phyloP scores from a whole-genome alignment of 2,888 invertebrate species.

The Nymphalis polychloros region DNA sequence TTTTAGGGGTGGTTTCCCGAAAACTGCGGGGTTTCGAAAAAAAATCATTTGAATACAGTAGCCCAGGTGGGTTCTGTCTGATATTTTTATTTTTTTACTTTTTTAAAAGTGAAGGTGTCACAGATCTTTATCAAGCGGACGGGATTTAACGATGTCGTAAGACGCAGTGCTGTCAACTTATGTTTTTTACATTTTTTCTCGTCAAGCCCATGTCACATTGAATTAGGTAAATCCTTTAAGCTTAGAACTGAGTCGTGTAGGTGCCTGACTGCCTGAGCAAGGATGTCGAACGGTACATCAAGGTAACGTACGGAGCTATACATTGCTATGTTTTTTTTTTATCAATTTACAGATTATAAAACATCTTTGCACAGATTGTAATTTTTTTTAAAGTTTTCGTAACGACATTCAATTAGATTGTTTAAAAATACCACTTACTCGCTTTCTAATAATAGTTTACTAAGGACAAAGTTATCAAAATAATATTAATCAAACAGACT shows the following conservation, averaged over 20 bases:
- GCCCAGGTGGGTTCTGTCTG: conserved; percentile 57
- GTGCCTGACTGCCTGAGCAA: conserved; percentile 53
- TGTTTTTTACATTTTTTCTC: conserved; percentile 62
- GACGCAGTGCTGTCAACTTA: conserved; percentile 68
- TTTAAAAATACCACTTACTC: too few species aligned
- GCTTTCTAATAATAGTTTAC: neutral
- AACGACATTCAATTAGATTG: too few species aligned
- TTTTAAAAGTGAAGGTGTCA: conserved; percentile 66
- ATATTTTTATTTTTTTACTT: conserved; percentile 50
- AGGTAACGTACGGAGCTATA: conserved; percentile 6
- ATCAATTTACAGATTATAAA: neutral
- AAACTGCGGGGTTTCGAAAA: conserved; percentile 63
- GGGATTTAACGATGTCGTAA: conserved; percentile 77
- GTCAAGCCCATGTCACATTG: conserved; percentile 74
- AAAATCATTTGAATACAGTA: conserved; percentile 78
- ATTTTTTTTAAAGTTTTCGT: too few species aligned
- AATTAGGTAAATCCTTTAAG: conserved; percentile 76
- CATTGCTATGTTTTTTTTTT: neutral
- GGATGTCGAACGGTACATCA: conserved; percentile 28
- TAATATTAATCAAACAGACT: conserved; percentile 27
- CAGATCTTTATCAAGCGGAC: conserved; percentile 76
- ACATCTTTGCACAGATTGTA: too few species aligned
- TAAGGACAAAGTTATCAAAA: conserved; percentile 5
- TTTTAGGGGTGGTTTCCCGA: conserved; percentile 61
- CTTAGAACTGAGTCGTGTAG: conserved; percentile 66